Conservation (phyloP, 2,888 invertebrate genomes). For the Leucophenga maculata region DNA sequence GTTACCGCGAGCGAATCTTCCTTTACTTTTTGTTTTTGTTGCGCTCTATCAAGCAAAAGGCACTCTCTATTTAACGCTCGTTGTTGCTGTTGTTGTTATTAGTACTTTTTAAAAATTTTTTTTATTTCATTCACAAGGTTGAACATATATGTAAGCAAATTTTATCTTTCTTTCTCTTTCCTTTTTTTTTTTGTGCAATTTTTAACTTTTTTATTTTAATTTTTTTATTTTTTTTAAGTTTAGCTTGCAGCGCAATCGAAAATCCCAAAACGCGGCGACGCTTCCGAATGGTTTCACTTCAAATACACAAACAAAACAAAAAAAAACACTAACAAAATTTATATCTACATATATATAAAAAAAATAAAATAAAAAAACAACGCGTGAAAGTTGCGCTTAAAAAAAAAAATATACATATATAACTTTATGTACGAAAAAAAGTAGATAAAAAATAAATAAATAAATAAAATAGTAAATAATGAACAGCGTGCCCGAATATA, state of each 20-base stretch:
- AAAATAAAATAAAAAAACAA: slow-evolving; percentile 31
- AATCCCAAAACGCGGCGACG: not conserved
- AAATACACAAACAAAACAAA: not conserved
- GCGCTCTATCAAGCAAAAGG: not conserved
- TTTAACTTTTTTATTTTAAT: no score
- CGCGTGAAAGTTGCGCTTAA: slow-evolving; percentile 61
- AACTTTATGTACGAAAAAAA: no score
- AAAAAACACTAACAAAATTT: slow-evolving; percentile 1
- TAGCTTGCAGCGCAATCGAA: not conserved
- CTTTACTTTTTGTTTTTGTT: not conserved
- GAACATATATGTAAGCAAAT: not conserved
- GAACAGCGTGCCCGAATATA: not conserved
- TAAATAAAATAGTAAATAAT: not conserved
- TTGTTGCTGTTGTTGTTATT: not conserved
- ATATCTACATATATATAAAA: slow-evolving; percentile 7
- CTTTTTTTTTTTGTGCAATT: no score
- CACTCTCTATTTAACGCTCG: not conserved
- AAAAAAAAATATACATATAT: not conserved
- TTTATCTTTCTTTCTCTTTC: not conserved
- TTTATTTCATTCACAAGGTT: slow-evolving; percentile 4
- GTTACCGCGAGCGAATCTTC: not conserved
- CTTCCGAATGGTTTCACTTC: slow-evolving; percentile 1
- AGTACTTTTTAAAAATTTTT: not conserved
- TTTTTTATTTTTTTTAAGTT: no score
- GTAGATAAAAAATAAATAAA: not conserved